Conservation (phyloP, 2,113 vertebrate species). For the Myrmecobius fasciatus region DNA sequence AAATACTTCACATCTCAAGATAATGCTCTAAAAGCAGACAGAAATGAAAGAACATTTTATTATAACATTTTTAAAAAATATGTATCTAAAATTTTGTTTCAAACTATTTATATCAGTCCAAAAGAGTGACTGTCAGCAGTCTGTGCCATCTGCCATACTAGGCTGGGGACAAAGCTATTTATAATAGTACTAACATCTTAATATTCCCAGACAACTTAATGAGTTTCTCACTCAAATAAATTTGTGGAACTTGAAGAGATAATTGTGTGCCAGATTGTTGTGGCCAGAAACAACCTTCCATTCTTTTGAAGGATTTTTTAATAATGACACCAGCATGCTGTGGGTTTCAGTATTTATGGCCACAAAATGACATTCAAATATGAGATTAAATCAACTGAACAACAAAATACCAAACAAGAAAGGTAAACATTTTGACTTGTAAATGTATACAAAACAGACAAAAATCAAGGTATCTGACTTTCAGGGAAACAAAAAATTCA, state of each 20-base stretch:
- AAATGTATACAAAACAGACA: background rate
- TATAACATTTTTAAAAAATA: conserved; percentile 49
- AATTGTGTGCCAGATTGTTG: conserved; percentile 62
- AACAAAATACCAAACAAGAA: conserved; percentile 37
- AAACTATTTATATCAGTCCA: conserved; percentile 68
- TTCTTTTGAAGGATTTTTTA: conserved; percentile 50
- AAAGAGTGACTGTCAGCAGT: conserved; percentile 63
- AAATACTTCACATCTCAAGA: conserved; percentile 22
- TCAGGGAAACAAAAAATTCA: conserved; percentile 28
- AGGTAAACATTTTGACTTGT: conserved; percentile 15
- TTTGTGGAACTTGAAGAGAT: conserved; percentile 70
- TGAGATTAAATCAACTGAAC: conserved; percentile 49
- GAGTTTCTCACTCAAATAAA: conserved; percentile 78
- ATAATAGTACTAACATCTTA: conserved; percentile 68
- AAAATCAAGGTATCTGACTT: background rate
- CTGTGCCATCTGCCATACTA: conserved; percentile 72
- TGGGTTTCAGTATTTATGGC: conserved; percentile 28
- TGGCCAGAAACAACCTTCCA: conserved; percentile 39
- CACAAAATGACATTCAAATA: background rate
- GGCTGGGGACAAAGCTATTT: conserved; percentile 24
- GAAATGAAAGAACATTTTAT: conserved; percentile 53
- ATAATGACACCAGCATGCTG: background rate
- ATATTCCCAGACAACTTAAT: conserved; percentile 75
- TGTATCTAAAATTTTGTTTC: conserved; percentile 23
- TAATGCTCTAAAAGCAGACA: conserved; percentile 1